Evolutionary conservation across 2,113 vertebrate species (phyloP).

Genomic region (Gymnocephalus cernua): DNA sequence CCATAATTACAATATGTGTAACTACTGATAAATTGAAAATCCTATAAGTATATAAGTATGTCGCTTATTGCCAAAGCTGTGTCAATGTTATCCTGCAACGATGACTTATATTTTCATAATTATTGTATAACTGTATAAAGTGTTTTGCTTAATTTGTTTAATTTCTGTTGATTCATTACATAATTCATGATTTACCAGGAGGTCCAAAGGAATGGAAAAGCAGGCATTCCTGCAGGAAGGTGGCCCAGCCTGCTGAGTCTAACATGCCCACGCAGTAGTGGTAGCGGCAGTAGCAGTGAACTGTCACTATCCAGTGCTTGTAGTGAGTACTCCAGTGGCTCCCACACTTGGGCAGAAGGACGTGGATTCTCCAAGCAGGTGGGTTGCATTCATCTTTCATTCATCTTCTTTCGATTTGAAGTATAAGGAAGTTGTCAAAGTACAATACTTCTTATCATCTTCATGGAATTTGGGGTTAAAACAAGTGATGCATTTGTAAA

Average conservation of each 20-base stretch:
- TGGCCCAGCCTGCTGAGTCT: slow-evolving; percentile 85
- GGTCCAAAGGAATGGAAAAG: slow-evolving; percentile 86
- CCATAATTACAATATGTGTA: slow-evolving; percentile 1
- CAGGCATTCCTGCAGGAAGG: slow-evolving; percentile 81
- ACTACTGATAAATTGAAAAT: not conserved
- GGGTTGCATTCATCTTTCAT: not conserved
- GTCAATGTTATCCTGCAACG: not conserved
- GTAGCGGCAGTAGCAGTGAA: slow-evolving; percentile 89
- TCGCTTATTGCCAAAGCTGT: not conserved
- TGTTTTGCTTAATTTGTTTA: not conserved
- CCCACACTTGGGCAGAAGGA: slow-evolving; percentile 91
- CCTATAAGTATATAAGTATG: not conserved
- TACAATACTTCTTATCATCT: not conserved
- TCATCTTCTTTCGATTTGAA: not conserved
- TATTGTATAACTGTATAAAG: not conserved
- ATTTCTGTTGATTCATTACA: slow-evolving; percentile 9
- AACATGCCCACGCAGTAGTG: slow-evolving; percentile 88
- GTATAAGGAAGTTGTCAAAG: not conserved
- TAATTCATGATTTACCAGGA: slow-evolving; percentile 82
- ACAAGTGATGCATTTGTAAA: not conserved
- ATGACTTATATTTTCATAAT: not conserved
- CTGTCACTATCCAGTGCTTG: slow-evolving; percentile 91
- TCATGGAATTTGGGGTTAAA: not conserved
- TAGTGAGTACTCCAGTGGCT: slow-evolving; percentile 92
- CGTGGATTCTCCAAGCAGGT: slow-evolving; percentile 86